Percentiles rank a stretch among this genome's conserved stretches.
Conservation (phyloP, 2,113 vertebrate genomes). For the Spilogale gracilis region DNA sequence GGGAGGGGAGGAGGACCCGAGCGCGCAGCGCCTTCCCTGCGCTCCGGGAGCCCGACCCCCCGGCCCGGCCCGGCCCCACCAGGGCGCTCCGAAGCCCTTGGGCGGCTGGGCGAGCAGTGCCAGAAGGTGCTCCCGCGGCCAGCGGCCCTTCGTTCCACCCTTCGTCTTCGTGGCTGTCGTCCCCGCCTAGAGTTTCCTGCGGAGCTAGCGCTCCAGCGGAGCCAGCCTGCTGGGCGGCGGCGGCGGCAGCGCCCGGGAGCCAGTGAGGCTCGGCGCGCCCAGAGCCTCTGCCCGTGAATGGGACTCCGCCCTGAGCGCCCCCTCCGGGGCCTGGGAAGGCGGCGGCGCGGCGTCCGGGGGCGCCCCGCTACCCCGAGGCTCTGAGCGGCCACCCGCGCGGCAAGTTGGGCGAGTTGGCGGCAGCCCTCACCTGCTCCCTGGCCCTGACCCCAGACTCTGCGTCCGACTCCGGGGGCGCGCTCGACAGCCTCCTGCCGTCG, state of each 20-base stretch:
- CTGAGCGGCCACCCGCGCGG: conserved; percentile 60
- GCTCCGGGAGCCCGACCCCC: background rate
- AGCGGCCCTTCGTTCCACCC: background rate
- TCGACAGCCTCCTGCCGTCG: background rate
- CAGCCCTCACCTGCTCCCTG: conserved; percentile 46
- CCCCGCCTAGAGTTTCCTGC: conserved; percentile 69
- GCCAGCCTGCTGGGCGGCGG: background rate
- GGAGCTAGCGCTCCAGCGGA: conserved; percentile 2
- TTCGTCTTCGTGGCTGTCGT: background rate
- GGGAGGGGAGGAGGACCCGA: conserved; percentile 11
- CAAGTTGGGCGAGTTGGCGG: conserved; percentile 78
- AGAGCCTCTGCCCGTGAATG: conserved; percentile 61
- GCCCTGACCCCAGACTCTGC: conserved; percentile 22
- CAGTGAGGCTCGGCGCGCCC: conserved; percentile 16
- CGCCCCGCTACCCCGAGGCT: conserved; percentile 29
- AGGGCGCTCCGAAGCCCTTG: background rate
- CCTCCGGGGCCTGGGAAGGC: conserved; percentile 6
- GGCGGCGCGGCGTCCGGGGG: background rate
- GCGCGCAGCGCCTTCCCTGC: conserved; percentile 49
- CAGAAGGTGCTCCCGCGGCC: background rate
- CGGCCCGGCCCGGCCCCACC: conserved; percentile 1
- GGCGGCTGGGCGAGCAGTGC: background rate
- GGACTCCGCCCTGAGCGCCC: conserved; percentile 71
- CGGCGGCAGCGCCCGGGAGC: background rate
- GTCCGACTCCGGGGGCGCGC: background rate